Conservation (phyloP, 2,888 invertebrate genomes). For the Epinotia brunnichana region DNA sequence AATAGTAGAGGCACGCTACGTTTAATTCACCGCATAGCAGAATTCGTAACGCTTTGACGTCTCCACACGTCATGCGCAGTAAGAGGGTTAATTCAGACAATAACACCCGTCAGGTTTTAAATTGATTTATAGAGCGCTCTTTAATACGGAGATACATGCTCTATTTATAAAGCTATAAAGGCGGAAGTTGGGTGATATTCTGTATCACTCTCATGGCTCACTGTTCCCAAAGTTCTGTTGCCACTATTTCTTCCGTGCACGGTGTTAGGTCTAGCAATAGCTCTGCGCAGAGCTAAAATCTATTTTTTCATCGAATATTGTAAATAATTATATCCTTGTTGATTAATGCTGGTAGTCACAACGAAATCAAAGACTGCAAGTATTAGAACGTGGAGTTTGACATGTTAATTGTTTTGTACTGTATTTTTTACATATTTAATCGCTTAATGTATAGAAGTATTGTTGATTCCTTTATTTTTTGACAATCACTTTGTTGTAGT, state of each 20-base stretch:
- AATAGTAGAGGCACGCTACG: neutral
- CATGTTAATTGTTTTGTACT: conserved; percentile 64
- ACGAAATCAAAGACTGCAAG: conserved; percentile 82
- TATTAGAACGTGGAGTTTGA: conserved; percentile 70
- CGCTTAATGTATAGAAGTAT: conserved; percentile 60
- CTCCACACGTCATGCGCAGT: neutral
- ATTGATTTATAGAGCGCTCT: neutral
- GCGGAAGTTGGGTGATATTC: neutral
- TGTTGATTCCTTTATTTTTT: conserved; percentile 79
- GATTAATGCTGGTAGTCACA: conserved; percentile 80
- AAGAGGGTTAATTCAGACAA: neutral
- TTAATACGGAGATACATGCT: neutral
- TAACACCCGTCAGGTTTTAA: neutral
- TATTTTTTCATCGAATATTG: conserved; percentile 74
- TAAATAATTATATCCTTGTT: conserved; percentile 63
- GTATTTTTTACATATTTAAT: conserved; percentile 75
- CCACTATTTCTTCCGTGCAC: conserved; percentile 68
- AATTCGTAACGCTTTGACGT: neutral
- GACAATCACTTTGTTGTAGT: conserved; percentile 73
- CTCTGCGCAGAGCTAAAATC: conserved; percentile 74
- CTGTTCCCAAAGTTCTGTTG: conserved; percentile 54
- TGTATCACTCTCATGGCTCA: conserved; percentile 11
- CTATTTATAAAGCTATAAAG: neutral
- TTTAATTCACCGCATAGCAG: neutral
- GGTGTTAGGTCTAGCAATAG: conserved; percentile 67